Evolutionary conservation across 2,797 vertebrate genomes (phyloP).

Genomic region (Cirrhinus molitorella): DNA sequence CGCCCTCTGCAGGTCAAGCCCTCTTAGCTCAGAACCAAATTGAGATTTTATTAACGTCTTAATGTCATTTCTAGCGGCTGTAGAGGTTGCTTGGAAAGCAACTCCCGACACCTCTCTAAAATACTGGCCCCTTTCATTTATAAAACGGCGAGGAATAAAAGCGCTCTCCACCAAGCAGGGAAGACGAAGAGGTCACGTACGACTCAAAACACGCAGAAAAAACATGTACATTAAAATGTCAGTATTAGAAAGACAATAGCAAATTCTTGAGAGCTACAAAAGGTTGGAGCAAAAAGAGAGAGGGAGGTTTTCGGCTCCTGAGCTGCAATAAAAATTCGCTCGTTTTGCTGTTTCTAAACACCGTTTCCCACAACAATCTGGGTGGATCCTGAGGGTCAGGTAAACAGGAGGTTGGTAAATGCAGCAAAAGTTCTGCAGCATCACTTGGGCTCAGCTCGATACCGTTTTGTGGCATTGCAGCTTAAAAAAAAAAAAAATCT

Average conservation of each 20-base stretch:
- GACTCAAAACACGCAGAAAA: slow-evolving; percentile 20
- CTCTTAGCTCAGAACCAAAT: neutral
- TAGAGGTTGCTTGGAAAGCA: slow-evolving; percentile 20
- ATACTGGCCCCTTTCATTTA: slow-evolving; percentile 36
- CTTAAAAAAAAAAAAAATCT: slow-evolving; percentile 28
- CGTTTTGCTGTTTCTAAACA: neutral
- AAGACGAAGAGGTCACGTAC: slow-evolving; percentile 19
- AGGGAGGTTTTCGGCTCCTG: slow-evolving; percentile 6
- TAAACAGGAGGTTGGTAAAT: slow-evolving; percentile 27
- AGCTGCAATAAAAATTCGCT: slow-evolving; percentile 21
- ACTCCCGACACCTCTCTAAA: neutral
- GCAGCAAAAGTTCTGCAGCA: slow-evolving; percentile 51
- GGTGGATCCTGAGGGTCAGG: slow-evolving; percentile 19
- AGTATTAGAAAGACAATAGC: slow-evolving; percentile 34
- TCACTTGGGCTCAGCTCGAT: slow-evolving; percentile 60
- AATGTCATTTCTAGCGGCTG: neutral
- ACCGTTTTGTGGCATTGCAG: slow-evolving; percentile 37
- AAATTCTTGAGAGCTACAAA: slow-evolving; percentile 37
- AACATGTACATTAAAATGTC: slow-evolving; percentile 20
- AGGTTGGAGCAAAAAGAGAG: slow-evolving; percentile 9
- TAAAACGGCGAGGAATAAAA: slow-evolving; percentile 33
- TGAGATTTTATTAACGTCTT: neutral
- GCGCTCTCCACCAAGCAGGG: slow-evolving; percentile 39
- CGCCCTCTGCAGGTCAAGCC: slow-evolving; percentile 14
- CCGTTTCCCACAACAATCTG: neutral